Conservation (phyloP, 2,797 vertebrate species). For the Florisuga fusca region DNA sequence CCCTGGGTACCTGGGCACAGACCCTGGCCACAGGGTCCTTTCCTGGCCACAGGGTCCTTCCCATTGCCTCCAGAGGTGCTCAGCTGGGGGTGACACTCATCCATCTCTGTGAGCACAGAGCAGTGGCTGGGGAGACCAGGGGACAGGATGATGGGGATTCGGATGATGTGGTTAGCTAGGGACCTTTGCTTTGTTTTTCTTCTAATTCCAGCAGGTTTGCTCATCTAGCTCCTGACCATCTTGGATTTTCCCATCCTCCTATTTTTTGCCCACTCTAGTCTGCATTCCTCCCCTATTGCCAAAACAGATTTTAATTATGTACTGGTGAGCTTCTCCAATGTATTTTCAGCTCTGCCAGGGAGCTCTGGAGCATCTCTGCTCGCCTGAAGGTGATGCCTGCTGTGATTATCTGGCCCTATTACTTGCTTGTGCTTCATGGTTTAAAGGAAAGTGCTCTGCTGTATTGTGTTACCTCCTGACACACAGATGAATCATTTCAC, state of each 20-base stretch:
- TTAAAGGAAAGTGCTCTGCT: neutral
- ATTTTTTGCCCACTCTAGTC: neutral
- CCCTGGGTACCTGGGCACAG: fast-evolving
- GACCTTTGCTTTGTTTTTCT: neutral
- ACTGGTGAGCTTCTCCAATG: constrained; percentile 6
- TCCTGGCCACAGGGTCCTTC: neutral
- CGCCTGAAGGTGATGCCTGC: constrained; percentile 32
- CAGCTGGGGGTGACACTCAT: fast-evolving
- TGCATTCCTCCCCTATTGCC: constrained; percentile 34
- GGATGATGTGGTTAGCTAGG: neutral
- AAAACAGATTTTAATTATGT: constrained; percentile 33
- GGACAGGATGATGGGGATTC: neutral
- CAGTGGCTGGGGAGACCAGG: fast-evolving
- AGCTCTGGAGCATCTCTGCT: constrained; percentile 2
- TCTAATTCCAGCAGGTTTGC: neutral
- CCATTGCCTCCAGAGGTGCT: fast-evolving
- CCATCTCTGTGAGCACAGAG: neutral
- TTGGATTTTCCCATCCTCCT: neutral
- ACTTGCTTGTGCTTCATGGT: neutral
- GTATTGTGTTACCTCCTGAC: neutral
- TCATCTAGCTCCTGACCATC: neutral
- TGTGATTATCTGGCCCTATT: neutral
- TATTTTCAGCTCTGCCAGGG: constrained; percentile 5
- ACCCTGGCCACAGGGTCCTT: neutral
- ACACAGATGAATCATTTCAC: neutral